Evolutionary conservation across 2,888 invertebrate species (phyloP).

Genomic region (Oligia strigilis): DNA sequence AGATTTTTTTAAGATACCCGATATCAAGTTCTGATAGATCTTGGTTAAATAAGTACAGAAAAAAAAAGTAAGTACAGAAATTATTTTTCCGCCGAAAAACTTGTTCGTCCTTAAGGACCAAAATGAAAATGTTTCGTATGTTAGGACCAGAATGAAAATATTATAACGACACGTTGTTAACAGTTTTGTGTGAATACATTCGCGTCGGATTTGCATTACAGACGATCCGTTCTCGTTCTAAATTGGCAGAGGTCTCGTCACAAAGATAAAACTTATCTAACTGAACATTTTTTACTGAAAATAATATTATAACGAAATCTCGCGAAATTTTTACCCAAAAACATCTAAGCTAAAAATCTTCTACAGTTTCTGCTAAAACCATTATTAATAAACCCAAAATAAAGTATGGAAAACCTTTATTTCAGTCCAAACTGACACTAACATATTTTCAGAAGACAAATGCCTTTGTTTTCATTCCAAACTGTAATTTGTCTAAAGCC

Average conservation of each 20-base stretch:
- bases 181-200: constrained; percentile 33
- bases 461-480: constrained; percentile 9
- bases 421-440: background rate
- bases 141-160: constrained; percentile 6
- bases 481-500: constrained; percentile 27
- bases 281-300: background rate
- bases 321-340: background rate
- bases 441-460: constrained; percentile 10
- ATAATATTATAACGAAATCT: background rate
- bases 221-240: constrained; percentile 13
- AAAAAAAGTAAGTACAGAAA: background rate
- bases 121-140: background rate
- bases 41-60: background rate
- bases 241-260: constrained; percentile 21
- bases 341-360: background rate
- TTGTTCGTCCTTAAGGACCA: constrained; percentile 4
- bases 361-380: background rate
- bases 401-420: background rate
- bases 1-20: background rate
- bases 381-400: background rate
- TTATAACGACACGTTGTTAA: background rate
- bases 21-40: constrained; percentile 19
- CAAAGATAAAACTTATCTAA: constrained; percentile 24
- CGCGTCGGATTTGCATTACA: constrained; percentile 37
- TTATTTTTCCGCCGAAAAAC: constrained; percentile 1